A percentile compares a stretch with the other conserved stretches of the same genome.
Conservation (phyloP, 2,113 vertebrate genomes). For the Syngnathus typhle region DNA sequence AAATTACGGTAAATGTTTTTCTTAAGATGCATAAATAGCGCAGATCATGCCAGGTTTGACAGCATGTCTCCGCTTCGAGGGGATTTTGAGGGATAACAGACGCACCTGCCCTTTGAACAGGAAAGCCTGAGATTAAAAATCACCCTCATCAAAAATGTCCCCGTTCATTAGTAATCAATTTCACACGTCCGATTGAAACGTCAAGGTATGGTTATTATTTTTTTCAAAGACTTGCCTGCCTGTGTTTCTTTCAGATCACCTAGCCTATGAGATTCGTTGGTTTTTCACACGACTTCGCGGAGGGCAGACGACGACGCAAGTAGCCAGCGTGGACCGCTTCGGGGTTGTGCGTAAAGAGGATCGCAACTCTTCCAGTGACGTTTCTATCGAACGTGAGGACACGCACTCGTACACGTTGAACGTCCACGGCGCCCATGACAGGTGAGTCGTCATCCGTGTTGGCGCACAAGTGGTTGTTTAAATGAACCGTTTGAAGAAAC, state of each 20-base stretch:
- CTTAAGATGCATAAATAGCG: not conserved
- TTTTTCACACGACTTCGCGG: slow-evolving; percentile 74
- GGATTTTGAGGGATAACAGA: not conserved
- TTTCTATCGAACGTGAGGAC: slow-evolving; percentile 79
- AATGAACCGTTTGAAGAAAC: too few species aligned
- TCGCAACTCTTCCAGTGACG: slow-evolving; percentile 80
- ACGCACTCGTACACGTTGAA: slow-evolving; percentile 73
- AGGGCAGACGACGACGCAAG: slow-evolving; percentile 49
- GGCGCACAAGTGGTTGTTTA: too few species aligned
- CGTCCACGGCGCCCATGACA: slow-evolving; percentile 78
- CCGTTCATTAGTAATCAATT: not conserved
- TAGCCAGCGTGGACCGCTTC: slow-evolving; percentile 78
- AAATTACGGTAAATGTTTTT: not conserved
- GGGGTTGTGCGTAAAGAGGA: slow-evolving; percentile 72
- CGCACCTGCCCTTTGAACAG: too few species aligned
- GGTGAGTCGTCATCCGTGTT: slow-evolving; percentile 30
- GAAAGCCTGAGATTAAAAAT: too few species aligned
- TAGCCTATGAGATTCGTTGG: slow-evolving; percentile 88
- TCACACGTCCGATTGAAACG: not conserved
- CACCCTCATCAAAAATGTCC: too few species aligned
- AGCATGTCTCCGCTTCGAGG: too few species aligned
- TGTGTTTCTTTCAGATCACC: slow-evolving; percentile 67
- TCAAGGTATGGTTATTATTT: not conserved
- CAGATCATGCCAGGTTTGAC: not conserved
- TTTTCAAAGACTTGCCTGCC: not conserved